Conservation (phyloP, 2,113 vertebrate species). For the Nannospalax galili region DNA sequence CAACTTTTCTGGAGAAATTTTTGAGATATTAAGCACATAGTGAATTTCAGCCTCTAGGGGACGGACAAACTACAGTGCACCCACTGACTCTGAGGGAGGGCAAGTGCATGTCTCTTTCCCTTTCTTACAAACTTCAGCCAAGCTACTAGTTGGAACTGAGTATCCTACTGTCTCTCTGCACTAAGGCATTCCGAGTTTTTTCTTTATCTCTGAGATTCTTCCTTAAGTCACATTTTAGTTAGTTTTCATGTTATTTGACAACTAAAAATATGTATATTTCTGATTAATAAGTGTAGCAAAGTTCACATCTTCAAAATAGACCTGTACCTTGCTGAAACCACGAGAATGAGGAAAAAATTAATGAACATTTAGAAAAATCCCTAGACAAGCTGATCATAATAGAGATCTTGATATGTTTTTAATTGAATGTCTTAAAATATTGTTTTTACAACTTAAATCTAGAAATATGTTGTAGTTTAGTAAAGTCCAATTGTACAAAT, state of each 20-base stretch:
- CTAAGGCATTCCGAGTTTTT: background rate
- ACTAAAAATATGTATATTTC: constrained; percentile 1
- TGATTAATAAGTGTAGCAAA: background rate
- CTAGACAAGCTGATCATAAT: constrained; percentile 22
- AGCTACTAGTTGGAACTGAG: fast-evolving
- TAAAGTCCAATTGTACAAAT: background rate
- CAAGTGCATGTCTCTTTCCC: background rate
- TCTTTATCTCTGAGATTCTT: background rate
- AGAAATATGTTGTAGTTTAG: background rate
- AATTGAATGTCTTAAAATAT: background rate
- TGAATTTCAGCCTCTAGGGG: background rate
- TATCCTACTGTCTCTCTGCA: background rate
- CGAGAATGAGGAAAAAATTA: background rate
- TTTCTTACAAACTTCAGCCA: background rate
- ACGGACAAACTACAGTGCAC: background rate
- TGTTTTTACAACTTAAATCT: background rate
- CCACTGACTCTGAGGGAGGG: too few relatives aligned
- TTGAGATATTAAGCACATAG: background rate
- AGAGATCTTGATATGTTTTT: constrained; percentile 2
- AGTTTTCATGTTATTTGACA: background rate
- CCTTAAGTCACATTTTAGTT: background rate
- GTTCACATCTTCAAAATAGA: background rate
- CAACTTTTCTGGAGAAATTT: background rate
- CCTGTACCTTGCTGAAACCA: background rate
- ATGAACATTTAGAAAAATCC: background rate